Percentiles rank a stretch among this genome's conserved stretches.
These are phyloP conservation scores for Lepidurus apus DNA, from an alignment of 1,140 invertebrate species.

Conservation along the genomic window DNA sequence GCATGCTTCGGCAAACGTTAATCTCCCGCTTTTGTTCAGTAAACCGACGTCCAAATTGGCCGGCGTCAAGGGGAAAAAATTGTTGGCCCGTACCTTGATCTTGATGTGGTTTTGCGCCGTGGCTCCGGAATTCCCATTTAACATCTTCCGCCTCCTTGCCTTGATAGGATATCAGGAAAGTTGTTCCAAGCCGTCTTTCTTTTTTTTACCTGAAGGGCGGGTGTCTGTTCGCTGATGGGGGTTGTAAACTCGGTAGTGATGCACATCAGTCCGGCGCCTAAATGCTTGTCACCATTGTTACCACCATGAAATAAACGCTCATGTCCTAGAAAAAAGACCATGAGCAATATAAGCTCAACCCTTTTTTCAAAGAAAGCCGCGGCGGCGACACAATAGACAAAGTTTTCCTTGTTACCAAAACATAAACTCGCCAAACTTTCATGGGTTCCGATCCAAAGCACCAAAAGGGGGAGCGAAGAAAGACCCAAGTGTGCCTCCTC, in stretches of 20 bases:
- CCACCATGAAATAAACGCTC: background rate
- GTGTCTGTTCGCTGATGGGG: conserved; percentile 3
- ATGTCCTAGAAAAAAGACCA: background rate
- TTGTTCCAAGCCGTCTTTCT: background rate
- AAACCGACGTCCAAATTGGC: too few species aligned
- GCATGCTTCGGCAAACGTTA: too few species aligned
- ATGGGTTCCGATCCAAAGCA: too few species aligned
- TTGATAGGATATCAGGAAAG: background rate
- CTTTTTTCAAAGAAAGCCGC: background rate
- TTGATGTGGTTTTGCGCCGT: too few species aligned
- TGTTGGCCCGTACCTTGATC: too few species aligned
- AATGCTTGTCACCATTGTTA: conserved; percentile 11
- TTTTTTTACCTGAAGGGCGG: background rate
- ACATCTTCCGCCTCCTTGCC: background rate
- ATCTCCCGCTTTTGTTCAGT: too few species aligned
- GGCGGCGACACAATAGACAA: background rate
- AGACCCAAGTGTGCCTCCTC: too few species aligned
- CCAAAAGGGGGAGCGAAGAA: too few species aligned
- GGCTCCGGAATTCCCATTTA: background rate
- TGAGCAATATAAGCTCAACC: background rate
- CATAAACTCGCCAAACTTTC: too few species aligned
- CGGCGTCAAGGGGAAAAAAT: too few species aligned
- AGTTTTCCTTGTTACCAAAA: background rate
- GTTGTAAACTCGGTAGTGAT: conserved; percentile 15
- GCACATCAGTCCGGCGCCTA: conserved; percentile 17